Evolutionary conservation across 2,113 vertebrate species (phyloP).

Genomic region (Melanerpes aurifrons): DNA sequence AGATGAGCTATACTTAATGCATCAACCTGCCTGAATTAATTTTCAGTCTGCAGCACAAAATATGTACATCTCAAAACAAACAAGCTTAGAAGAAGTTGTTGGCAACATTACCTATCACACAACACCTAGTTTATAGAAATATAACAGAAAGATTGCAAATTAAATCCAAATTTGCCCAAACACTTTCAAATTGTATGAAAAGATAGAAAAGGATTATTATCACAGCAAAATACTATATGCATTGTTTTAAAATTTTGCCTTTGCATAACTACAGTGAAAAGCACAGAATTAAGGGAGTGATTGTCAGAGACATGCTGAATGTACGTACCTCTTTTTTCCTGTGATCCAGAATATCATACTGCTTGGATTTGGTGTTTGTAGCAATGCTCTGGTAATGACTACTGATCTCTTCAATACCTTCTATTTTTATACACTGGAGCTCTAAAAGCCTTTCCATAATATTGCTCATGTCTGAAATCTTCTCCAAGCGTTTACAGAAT

Average conservation of each 20-base stretch:
- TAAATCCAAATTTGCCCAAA: background rate
- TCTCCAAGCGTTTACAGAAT: slow-evolving; percentile 85
- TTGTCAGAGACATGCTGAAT: background rate
- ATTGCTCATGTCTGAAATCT: slow-evolving; percentile 79
- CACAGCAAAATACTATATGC: background rate
- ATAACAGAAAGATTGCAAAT: background rate
- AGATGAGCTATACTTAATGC: background rate
- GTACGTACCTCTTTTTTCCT: slow-evolving; percentile 78
- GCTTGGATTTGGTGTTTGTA: slow-evolving; percentile 75
- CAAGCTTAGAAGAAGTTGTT: background rate
- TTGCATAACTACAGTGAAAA: background rate
- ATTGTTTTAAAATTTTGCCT: background rate
- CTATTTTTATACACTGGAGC: slow-evolving; percentile 79
- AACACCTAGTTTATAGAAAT: background rate
- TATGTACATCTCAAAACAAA: background rate
- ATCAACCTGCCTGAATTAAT: background rate
- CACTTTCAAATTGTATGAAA: background rate
- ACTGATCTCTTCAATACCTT: slow-evolving; percentile 82
- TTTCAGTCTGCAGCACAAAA: background rate
- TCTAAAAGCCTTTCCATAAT: slow-evolving; percentile 78
- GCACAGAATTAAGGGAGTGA: background rate
- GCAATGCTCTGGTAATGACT: slow-evolving; percentile 77
- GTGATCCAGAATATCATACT: slow-evolving; percentile 84
- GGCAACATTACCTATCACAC: background rate
- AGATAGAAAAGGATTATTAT: background rate